These are phyloP conservation scores for Trichechus manatus DNA, from an alignment of 2,113 vertebrate species.

Conservation along the genomic window DNA sequence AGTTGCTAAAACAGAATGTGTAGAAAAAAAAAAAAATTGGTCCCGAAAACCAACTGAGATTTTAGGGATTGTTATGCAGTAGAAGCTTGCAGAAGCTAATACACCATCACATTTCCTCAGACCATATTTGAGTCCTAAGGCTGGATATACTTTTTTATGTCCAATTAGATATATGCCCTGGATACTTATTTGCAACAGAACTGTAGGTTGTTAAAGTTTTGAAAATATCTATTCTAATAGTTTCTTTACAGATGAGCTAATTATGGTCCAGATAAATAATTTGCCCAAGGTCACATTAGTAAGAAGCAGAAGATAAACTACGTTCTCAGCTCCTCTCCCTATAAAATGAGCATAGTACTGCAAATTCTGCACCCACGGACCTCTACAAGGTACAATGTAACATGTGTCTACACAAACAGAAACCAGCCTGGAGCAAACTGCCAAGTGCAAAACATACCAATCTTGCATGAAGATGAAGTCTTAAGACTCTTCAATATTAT, in stretches of 20 bases:
- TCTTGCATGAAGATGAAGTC: not conserved
- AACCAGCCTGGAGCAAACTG: not conserved
- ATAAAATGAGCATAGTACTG: not conserved
- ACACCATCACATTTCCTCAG: not conserved
- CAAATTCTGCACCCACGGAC: not conserved
- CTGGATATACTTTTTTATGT: not conserved
- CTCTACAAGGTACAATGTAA: not conserved
- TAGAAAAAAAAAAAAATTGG: not conserved
- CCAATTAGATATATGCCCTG: slow-evolving; percentile 5
- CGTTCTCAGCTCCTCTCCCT: not conserved
- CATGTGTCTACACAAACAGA: not conserved
- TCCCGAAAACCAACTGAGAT: not conserved
- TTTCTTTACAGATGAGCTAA: slow-evolving; percentile 56
- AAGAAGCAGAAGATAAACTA: slow-evolving; percentile 14
- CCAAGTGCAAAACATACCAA: slow-evolving; percentile 25
- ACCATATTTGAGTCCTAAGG: not conserved
- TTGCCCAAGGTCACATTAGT: not conserved
- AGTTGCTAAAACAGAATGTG: not conserved
- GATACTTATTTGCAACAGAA: slow-evolving; percentile 30
- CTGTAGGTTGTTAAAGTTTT: not conserved
- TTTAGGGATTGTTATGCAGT: not conserved
- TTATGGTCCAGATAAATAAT: not conserved
- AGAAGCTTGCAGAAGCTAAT: not conserved
- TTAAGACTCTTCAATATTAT: not conserved
- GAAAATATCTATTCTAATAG: not conserved